Evolutionary conservation across 2,888 invertebrate species (phyloP).

Genomic region (Chironomus tentans): DNA sequence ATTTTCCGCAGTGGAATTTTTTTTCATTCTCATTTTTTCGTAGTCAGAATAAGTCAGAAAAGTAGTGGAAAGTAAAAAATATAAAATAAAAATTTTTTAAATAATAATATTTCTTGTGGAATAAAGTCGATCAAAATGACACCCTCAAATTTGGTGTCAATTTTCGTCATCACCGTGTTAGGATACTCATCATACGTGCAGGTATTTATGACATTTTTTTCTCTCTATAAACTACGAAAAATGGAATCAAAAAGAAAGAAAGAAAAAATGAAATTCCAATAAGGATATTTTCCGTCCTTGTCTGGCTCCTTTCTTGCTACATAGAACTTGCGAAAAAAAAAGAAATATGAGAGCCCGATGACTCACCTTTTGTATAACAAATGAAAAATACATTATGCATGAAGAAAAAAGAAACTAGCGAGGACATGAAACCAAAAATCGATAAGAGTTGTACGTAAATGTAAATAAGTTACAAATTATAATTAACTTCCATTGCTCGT

Average conservation of each 20-base stretch:
- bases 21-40: background rate
- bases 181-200: constrained; percentile 2
- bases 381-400: background rate
- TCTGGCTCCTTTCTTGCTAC: constrained; percentile 9
- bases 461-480: too few species aligned
- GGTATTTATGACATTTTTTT: background rate
- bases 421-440: too few species aligned
- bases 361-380: background rate
- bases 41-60: background rate
- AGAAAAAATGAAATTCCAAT: background rate
- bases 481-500: too few species aligned
- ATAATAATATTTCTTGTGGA: constrained; percentile 8
- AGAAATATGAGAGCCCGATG: background rate
- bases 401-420: too few species aligned
- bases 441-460: too few species aligned
- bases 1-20: constrained; percentile 20
- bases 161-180: constrained; percentile 1
- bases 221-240: background rate
- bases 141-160: constrained; percentile 19
- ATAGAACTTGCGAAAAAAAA: background rate
- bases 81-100: background rate
- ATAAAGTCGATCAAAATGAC: constrained; percentile 16
- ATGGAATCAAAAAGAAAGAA: background rate
- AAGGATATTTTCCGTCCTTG: constrained; percentile 22
- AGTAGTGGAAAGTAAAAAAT: background rate